phyloP scores from a whole-genome alignment of 2,888 invertebrate species.

The Aspidiotus rigidus region DNA sequence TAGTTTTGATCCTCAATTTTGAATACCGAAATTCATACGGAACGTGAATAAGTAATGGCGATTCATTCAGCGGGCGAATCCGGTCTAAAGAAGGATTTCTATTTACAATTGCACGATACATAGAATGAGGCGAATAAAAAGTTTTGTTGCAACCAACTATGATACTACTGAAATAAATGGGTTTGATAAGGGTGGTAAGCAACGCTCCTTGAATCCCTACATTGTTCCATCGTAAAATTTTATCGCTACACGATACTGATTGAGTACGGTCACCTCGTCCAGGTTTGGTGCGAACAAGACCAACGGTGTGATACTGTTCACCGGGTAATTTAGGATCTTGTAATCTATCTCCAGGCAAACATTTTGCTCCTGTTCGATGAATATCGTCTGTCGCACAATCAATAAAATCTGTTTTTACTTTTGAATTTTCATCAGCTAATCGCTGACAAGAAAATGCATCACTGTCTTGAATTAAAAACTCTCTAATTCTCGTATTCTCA shows the following conservation, averaged over 20 bases:
- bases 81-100: slow-evolving; percentile 39
- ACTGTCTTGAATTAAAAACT: not conserved
- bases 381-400: slow-evolving; percentile 43
- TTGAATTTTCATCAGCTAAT: not conserved
- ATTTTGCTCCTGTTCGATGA: slow-evolving; percentile 84
- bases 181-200: slow-evolving; percentile 57
- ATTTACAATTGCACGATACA: slow-evolving; percentile 49
- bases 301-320: slow-evolving; percentile 56
- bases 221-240: slow-evolving; percentile 79
- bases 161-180: slow-evolving; percentile 54
- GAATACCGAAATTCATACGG: slow-evolving; percentile 34
- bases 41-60: slow-evolving; percentile 38
- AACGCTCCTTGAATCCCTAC: slow-evolving; percentile 63
- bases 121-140: slow-evolving; percentile 53
- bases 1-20: not conserved
- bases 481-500: not conserved
- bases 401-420: not conserved
- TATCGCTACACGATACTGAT: slow-evolving; percentile 90
- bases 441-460: not conserved
- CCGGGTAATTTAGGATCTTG: slow-evolving; percentile 55
- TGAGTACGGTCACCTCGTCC: slow-evolving; percentile 75
- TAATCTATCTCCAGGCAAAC: slow-evolving; percentile 48
- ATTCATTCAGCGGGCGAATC: slow-evolving; percentile 15
- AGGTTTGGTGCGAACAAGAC: slow-evolving; percentile 50
- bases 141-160: slow-evolving; percentile 10